These are phyloP conservation scores for Halcyon malimbica DNA, from an alignment of 2,113 vertebrate species.

Conservation along the genomic window DNA sequence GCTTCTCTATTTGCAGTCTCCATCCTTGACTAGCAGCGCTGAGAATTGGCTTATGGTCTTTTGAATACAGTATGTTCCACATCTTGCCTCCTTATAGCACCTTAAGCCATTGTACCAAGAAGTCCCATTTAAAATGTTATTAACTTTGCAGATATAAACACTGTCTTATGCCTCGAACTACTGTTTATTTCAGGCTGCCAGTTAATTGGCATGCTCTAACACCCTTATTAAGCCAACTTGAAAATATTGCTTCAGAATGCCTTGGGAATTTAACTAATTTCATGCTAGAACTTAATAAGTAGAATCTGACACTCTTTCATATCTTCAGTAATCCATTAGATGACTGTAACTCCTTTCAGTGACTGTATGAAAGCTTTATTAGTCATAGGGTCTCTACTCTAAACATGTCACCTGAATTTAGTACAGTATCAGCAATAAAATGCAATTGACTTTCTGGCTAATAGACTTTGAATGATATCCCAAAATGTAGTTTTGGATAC, in stretches of 20 bases:
- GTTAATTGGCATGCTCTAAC: conserved; percentile 74
- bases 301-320: conserved; percentile 75
- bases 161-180: conserved; percentile 66
- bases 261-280: conserved; percentile 80
- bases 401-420: conserved; percentile 71
- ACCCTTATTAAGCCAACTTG: conserved; percentile 70
- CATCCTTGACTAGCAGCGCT: conserved; percentile 70
- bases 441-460: conserved; percentile 57
- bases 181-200: conserved; percentile 75
- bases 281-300: conserved; percentile 79
- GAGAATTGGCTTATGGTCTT: conserved; percentile 70
- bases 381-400: conserved; percentile 63
- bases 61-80: conserved; percentile 63
- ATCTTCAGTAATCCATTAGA: conserved; percentile 77
- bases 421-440: conserved; percentile 46
- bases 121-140: conserved; percentile 78
- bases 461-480: conserved; percentile 36
- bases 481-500: conserved; percentile 33
- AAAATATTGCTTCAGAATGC: conserved; percentile 77
- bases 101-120: conserved; percentile 69
- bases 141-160: conserved; percentile 76
- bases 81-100: conserved; percentile 47
- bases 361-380: conserved; percentile 77
- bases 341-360: conserved; percentile 70
- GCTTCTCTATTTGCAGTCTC: conserved; percentile 63